Conservation (phyloP, 2,888 invertebrate genomes). For the Diloba caeruleocephala region DNA sequence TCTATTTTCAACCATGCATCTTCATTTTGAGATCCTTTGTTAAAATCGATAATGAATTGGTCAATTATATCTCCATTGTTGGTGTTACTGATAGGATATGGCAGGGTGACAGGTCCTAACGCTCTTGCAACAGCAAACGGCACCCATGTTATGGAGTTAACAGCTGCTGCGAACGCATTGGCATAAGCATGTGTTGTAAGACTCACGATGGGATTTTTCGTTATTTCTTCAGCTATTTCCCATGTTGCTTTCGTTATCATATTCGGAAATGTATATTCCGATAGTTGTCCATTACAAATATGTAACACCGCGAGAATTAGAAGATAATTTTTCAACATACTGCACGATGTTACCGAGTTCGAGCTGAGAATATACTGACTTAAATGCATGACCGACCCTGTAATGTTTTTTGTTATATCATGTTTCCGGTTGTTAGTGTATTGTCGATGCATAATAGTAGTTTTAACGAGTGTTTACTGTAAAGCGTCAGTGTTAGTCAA, state of each 20-base stretch:
- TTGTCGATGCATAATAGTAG: neutral
- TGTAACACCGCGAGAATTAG: neutral
- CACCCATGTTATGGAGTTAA: conserved; percentile 23
- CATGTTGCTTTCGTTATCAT: neutral
- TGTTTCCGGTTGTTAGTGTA: conserved; percentile 19
- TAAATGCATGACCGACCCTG: conserved; percentile 2
- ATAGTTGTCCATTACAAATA: neutral
- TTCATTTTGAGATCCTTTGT: conserved; percentile 53
- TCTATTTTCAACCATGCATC: conserved; percentile 63
- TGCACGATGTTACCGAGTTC: neutral
- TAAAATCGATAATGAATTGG: conserved; percentile 19
- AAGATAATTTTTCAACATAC: conserved; percentile 16
- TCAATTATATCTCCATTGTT: conserved; percentile 10
- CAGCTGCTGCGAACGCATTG: conserved; percentile 25
- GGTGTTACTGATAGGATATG: neutral
- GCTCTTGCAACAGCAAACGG: conserved; percentile 16
- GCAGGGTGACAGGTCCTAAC: neutral
- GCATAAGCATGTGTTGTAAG: neutral
- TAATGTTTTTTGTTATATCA: conserved; percentile 2
- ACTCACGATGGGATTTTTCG: conserved; percentile 6
- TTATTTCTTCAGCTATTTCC: conserved; percentile 6
- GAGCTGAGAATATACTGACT: conserved; percentile 2
- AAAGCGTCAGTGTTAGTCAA: conserved; percentile 2
- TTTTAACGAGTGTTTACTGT: conserved; percentile 5
- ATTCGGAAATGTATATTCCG: neutral